Conservation (phyloP, 2,888 invertebrate genomes). For the Perizoma flavofasciatum region DNA sequence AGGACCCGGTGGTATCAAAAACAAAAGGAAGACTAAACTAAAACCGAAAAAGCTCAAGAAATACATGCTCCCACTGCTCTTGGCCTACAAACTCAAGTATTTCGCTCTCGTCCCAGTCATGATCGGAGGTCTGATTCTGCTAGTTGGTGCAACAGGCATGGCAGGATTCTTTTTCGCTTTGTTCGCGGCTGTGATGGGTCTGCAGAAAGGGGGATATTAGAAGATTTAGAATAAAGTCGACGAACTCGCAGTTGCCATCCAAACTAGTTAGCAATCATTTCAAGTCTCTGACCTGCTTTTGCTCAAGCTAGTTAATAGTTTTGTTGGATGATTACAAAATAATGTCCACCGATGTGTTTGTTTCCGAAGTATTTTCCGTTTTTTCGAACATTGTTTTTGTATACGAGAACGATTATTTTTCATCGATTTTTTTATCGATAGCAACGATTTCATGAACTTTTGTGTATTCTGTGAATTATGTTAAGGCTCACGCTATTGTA, state of each 20-base stretch:
- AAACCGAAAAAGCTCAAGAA: conserved; percentile 86
- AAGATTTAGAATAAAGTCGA: conserved; percentile 55
- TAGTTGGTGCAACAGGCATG: conserved; percentile 90
- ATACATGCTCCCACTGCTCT: conserved; percentile 88
- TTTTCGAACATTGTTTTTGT: conserved; percentile 11
- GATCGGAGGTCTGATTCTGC: conserved; percentile 87
- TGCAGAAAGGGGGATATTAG: conserved; percentile 83
- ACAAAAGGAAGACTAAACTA: conserved; percentile 44
- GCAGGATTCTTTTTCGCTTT: conserved; percentile 95
- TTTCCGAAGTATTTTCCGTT: conserved; percentile 5
- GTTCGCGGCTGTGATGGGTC: conserved; percentile 92
- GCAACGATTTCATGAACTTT: conserved; percentile 10
- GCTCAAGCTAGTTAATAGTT: conserved; percentile 31
- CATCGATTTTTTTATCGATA: conserved; percentile 11
- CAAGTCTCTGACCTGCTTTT: conserved; percentile 35
- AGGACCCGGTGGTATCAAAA: conserved; percentile 34
- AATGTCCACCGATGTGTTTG: conserved; percentile 24
- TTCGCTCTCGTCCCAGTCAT: conserved; percentile 90
- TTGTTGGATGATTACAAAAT: conserved; percentile 22
- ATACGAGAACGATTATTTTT: conserved; percentile 7
- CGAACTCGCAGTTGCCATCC: conserved; percentile 71
- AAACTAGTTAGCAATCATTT: conserved; percentile 53
- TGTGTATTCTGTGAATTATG: conserved; percentile 18
- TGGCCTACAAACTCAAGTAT: conserved; percentile 94
- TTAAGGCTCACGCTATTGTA: conserved; percentile 65